Evolutionary conservation across 2,888 invertebrate species (phyloP).

Genomic region (Diadegma fenestrale): DNA sequence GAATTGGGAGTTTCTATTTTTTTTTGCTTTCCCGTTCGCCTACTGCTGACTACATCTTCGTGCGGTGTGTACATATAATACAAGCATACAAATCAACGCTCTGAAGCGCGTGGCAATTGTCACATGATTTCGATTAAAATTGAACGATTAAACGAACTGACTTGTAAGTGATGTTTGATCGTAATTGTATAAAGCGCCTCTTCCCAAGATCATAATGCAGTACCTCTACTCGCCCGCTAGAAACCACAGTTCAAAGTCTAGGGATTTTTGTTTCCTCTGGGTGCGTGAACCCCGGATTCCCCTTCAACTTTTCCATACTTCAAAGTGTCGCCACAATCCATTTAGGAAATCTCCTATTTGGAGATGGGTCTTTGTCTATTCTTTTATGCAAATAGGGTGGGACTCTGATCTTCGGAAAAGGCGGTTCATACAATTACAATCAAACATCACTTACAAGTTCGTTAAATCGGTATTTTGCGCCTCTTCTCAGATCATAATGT

Average conservation of each 20-base stretch:
- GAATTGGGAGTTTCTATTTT: no score
- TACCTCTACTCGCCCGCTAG: constrained; percentile 19
- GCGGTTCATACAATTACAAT: no score
- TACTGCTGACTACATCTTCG: no score
- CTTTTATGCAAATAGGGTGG: neutral
- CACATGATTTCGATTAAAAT: no score
- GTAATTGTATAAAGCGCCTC: no score
- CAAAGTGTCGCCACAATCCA: neutral
- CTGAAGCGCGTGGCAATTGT: no score
- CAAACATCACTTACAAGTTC: neutral
- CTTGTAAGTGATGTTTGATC: no score
- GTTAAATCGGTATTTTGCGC: neutral
- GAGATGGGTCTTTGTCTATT: neutral
- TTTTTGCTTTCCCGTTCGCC: no score
- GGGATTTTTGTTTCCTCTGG: constrained; percentile 11
- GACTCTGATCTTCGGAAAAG: no score
- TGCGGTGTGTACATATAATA: no score
- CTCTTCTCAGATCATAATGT: neutral
- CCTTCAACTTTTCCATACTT: constrained; percentile 6
- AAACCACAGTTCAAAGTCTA: constrained; percentile 31
- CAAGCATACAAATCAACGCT: no score
- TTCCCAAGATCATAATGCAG: constrained; percentile 1
- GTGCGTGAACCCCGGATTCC: neutral
- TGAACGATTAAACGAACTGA: no score
- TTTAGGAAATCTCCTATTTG: neutral